Evolutionary conservation across 2,113 vertebrate species (phyloP).

Genomic region (Plecotus auritus): DNA sequence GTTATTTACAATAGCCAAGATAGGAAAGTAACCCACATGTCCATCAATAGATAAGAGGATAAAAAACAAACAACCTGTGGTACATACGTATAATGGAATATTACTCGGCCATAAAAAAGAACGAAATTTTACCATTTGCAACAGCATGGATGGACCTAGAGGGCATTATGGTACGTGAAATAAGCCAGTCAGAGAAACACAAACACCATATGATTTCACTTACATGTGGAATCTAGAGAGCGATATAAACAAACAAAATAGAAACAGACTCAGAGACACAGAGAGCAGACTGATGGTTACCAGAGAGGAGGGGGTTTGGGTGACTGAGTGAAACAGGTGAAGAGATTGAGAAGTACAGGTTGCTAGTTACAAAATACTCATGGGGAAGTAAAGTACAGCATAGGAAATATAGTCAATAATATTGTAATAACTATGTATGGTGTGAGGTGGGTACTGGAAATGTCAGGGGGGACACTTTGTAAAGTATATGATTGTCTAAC

Average conservation of each 20-base stretch:
- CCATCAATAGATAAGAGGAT: not conserved
- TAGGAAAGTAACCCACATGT: not conserved
- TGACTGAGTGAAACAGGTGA: not conserved
- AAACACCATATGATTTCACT: not conserved
- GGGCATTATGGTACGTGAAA: not conserved
- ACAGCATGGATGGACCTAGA: not conserved
- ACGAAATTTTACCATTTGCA: not conserved
- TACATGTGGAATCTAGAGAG: not conserved
- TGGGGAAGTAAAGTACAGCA: not conserved
- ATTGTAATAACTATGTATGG: not conserved
- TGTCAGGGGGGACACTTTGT: too few relatives aligned
- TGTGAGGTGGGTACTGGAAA: not conserved
- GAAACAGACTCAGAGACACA: not conserved
- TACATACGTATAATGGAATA: not conserved
- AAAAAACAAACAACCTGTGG: not conserved
- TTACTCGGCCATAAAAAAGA: not conserved
- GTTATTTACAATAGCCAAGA: not conserved
- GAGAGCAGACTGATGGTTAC: not conserved
- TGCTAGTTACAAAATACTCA: not conserved
- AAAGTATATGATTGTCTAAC: not conserved
- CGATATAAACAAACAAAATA: not conserved
- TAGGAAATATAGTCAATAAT: not conserved
- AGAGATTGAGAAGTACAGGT: not conserved
- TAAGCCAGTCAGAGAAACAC: not conserved
- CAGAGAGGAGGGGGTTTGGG: not conserved